A percentile compares a stretch with the other conserved stretches of the same genome.
Conservation (phyloP, 2,888 invertebrate species). For the Uloborus plumipes region DNA sequence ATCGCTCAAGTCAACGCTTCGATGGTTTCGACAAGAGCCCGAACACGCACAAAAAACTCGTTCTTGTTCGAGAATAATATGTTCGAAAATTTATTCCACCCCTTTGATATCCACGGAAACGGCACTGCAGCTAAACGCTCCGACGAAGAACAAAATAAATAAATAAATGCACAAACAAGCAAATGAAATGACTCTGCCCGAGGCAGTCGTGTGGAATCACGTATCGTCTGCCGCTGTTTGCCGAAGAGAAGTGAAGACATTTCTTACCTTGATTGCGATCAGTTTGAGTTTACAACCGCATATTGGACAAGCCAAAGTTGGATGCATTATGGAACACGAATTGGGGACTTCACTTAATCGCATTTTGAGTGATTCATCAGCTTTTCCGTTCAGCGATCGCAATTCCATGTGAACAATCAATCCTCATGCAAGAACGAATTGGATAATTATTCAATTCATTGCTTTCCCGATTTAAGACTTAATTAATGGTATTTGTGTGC, state of each 20-base stretch:
- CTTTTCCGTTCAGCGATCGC: too few species aligned
- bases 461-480: too few species aligned
- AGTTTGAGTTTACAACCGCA: background rate
- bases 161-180: slow-evolving; percentile 16
- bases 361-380: too few species aligned
- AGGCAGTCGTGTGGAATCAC: slow-evolving; percentile 31
- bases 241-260: slow-evolving; percentile 27
- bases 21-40: slow-evolving; percentile 4
- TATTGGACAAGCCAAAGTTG: too few species aligned
- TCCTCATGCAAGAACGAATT: too few species aligned
- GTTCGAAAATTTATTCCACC: slow-evolving; percentile 54
- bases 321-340: too few species aligned
- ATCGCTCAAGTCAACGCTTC: slow-evolving; percentile 10
- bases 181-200: too few species aligned
- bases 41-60: slow-evolving; percentile 18
- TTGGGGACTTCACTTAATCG: too few species aligned
- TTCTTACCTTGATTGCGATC: background rate
- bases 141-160: slow-evolving; percentile 22
- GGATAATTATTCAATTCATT: too few species aligned
- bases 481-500: too few species aligned
- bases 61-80: slow-evolving; percentile 52
- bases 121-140: slow-evolving; percentile 56
- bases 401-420: too few species aligned
- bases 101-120: slow-evolving; percentile 58
- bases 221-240: slow-evolving; percentile 49